Evolutionary conservation across 2,888 invertebrate species (phyloP), one percentile per base, ranked within the genome.

Genomic region (Tryphoninae sp.): DNA sequence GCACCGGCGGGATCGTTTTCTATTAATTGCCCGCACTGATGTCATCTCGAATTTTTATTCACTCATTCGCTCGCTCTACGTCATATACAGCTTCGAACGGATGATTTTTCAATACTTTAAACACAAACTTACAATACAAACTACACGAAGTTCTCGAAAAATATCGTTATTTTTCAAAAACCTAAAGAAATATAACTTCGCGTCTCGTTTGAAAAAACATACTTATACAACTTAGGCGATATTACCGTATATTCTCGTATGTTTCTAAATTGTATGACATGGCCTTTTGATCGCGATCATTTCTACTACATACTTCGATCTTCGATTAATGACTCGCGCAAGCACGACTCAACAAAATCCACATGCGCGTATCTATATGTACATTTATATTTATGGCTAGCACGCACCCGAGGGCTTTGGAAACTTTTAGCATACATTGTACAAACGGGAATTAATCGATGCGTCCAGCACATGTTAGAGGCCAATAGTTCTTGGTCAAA

Each of bases 401-500:
- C 55, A 42, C 77, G 77, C 55, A 42, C 77, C 69, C 16, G 42
- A 55, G 53, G 62, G 33, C 59, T 40, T 23, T 62, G 22, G 55
- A 64, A 45, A 55, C 62, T 53, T 62, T 55, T 33, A 42, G 40
- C 69, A 13, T 45, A 87, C 87, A 87, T 86, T 86, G 87, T 86
- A 87, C 86, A 86, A 85, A 69, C 59, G 77, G 77, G 85, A 87
- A 87, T 86, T 86, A 86, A 87, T 84, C 85, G 84, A 86, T 81
- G 85, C 84, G 81, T 82, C 81, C 78, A 82, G 81, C 84, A 84
- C 86, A 84, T 84, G 86, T 83, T 80, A 84, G 83, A 85, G 82
- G 87, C 83, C 87, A 87, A 88, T 86, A 88, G 86, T 88, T 88
- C 86, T 87, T 85, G 88, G 87, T 86, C 88, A 86, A 84, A 86